phyloP scores from a whole-genome alignment of 1,140 invertebrate genomes.

The Monochamus saltuarius region DNA sequence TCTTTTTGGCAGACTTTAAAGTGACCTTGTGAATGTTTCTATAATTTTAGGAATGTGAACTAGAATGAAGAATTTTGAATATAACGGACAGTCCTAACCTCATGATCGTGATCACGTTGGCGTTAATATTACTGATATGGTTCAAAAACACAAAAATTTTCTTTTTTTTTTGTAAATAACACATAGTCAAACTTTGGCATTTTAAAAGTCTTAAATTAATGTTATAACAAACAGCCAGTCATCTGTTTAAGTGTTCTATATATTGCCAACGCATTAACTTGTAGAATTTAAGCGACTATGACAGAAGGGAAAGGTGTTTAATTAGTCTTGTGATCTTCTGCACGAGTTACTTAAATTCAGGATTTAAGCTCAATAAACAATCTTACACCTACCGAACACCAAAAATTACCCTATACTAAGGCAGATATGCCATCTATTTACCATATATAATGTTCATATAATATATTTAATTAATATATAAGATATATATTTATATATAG shows the following conservation, averaged over 20 bases:
- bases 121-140: constrained; percentile 40
- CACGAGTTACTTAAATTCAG: neutral
- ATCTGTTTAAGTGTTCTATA: constrained; percentile 22
- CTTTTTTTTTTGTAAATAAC: constrained; percentile 9
- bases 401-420: constrained; percentile 41
- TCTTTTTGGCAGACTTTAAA: constrained; percentile 39
- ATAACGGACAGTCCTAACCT: constrained; percentile 16
- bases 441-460: constrained; percentile 41
- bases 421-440: constrained; percentile 39
- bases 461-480: constrained; percentile 46
- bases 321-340: neutral
- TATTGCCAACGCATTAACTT: constrained; percentile 28
- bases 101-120: constrained; percentile 27
- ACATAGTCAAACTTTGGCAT: constrained; percentile 40
- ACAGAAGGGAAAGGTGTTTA: neutral
- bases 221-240: constrained; percentile 28
- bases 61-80: constrained; percentile 17
- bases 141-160: constrained; percentile 27
- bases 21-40: constrained; percentile 42
- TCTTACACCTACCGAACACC: constrained; percentile 49
- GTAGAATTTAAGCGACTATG: too few relatives aligned
- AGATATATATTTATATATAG: constrained; percentile 44
- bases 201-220: constrained; percentile 35
- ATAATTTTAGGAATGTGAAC: constrained; percentile 10
- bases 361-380: constrained; percentile 40